A percentile compares a stretch with the other conserved stretches of the same genome.
Evolutionary conservation across 2,797 vertebrate genomes (phyloP).

Genomic region (Melanotaenia parkinsoni): DNA sequence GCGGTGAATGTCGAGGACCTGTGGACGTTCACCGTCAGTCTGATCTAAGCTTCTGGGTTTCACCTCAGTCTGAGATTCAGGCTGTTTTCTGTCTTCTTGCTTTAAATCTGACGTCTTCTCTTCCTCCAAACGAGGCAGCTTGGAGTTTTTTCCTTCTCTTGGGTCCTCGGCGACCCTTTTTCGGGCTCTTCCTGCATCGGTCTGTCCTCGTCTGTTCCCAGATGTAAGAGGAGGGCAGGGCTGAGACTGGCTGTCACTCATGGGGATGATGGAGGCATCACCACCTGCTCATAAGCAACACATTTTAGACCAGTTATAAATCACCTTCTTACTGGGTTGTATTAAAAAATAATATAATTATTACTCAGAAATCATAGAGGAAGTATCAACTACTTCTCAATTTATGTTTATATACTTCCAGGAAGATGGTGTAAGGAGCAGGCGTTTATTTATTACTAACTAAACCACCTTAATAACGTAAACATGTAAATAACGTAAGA

Average conservation of each 20-base stretch:
- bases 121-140: constrained; percentile 27
- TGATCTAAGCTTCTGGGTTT: neutral
- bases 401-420: too few species aligned
- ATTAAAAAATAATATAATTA: too few species aligned
- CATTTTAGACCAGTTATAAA: too few species aligned
- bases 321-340: too few species aligned
- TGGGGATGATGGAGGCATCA: constrained; percentile 93
- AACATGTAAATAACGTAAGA: too few species aligned
- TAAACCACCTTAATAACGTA: too few species aligned
- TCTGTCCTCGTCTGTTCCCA: constrained; percentile 9
- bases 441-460: too few species aligned
- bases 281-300: constrained; percentile 83
- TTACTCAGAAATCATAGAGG: too few species aligned
- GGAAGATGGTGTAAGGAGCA: too few species aligned
- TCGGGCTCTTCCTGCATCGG: constrained; percentile 7
- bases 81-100: neutral
- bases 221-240: constrained; percentile 69
- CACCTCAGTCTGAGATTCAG: neutral
- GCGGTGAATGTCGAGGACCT: constrained; percentile 84
- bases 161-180: constrained; percentile 73
- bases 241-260: constrained; percentile 54
- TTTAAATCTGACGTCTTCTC: constrained; percentile 14
- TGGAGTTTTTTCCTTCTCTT: neutral
- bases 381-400: too few species aligned
- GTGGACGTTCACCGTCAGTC: neutral